Percentiles rank a stretch among this genome's conserved stretches.
These are phyloP conservation scores for Hydrocynus forskahlii DNA, from an alignment of 2,797 vertebrate genomes.

Conservation along the genomic window DNA sequence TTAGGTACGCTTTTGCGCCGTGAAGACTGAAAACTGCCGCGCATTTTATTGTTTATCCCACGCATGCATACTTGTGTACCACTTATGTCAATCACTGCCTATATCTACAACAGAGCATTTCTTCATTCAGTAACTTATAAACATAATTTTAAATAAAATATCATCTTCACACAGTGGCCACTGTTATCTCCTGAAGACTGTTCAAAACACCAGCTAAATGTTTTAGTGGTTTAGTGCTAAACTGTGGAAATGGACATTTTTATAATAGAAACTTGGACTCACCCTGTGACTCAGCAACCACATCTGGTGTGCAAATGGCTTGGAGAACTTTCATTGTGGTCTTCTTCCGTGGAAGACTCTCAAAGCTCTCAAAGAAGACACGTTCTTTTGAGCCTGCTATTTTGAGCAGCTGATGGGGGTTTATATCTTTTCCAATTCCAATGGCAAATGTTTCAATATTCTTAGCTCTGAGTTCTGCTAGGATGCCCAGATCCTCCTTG, in stretches of 20 bases:
- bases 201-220: no score
- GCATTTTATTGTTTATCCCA: no score
- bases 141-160: no score
- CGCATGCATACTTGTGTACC: no score
- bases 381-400: constrained; percentile 70
- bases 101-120: no score
- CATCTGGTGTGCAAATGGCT: constrained; percentile 62
- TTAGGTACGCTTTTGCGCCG: no score
- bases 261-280: not conserved
- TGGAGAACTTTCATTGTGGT: constrained; percentile 64
- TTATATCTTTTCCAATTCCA: constrained; percentile 72
- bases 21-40: no score
- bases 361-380: constrained; percentile 74
- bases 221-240: no score
- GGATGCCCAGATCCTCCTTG: constrained; percentile 62
- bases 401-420: constrained; percentile 73
- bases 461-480: constrained; percentile 65
- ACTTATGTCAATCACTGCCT: no score
- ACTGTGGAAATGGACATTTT: not conserved
- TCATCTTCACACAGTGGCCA: no score
- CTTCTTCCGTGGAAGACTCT: constrained; percentile 68
- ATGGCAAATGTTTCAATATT: constrained; percentile 78
- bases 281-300: fast-evolving
- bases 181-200: no score
- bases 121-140: no score